These are phyloP conservation scores for Plebejus melissa DNA, from an alignment of 2,888 invertebrate genomes.

Conservation along the genomic window DNA sequence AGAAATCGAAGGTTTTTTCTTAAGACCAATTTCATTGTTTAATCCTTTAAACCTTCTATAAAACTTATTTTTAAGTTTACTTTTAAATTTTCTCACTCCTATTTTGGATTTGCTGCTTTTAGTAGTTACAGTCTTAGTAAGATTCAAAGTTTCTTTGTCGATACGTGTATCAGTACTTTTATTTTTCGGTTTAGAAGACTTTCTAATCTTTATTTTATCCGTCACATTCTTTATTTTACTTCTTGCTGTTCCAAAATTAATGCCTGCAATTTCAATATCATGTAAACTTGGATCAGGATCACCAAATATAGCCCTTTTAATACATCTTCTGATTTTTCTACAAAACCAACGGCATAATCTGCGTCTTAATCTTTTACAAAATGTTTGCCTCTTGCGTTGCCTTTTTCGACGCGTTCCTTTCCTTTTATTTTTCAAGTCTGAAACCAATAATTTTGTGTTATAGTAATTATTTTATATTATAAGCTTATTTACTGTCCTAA, in stretches of 20 bases:
- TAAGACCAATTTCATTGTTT: background rate
- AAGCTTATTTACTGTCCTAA: background rate
- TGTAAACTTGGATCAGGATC: conserved; percentile 38
- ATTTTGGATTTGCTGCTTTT: conserved; percentile 26
- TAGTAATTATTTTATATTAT: background rate
- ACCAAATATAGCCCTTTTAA: conserved; percentile 44
- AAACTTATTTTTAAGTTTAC: background rate
- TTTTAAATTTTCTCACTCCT: background rate
- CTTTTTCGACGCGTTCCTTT: background rate
- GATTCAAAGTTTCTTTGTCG: conserved; percentile 33
- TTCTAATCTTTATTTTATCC: conserved; percentile 39
- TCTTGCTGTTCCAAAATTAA: conserved; percentile 37
- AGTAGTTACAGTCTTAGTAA: conserved; percentile 41
- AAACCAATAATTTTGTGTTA: background rate
- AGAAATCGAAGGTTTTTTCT: background rate
- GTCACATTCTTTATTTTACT: conserved; percentile 34
- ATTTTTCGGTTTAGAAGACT: conserved; percentile 24
- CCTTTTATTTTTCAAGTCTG: background rate
- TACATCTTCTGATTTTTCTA: conserved; percentile 41
- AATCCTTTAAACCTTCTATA: background rate
- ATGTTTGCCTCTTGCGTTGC: background rate
- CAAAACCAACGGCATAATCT: conserved; percentile 41
- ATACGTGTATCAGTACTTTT: conserved; percentile 25
- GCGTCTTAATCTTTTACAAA: conserved; percentile 30
- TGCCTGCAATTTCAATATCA: conserved; percentile 43